Percentiles rank a stretch among this genome's conserved stretches.
These are phyloP conservation scores for Aphidoletes aphidimyza DNA, from an alignment of 2,888 invertebrate genomes.

Conservation along the genomic window DNA sequence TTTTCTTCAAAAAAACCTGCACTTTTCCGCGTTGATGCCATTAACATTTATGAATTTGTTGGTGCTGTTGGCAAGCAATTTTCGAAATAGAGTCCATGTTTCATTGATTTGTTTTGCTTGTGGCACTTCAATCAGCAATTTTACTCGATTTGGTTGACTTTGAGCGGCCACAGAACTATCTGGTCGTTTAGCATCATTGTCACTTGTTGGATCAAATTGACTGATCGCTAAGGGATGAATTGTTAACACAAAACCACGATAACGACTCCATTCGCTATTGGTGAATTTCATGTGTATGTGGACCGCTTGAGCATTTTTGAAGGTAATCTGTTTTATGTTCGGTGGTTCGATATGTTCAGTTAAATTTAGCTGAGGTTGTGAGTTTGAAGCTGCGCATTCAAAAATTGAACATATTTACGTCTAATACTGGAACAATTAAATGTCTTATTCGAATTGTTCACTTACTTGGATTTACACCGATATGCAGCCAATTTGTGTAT, in stretches of 20 bases:
- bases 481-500: neutral
- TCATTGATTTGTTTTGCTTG: neutral
- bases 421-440: too few species aligned
- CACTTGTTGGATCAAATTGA: too few species aligned
- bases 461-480: slow-evolving; percentile 3
- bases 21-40: neutral
- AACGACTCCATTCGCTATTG: neutral
- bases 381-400: too few species aligned
- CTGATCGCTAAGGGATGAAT: too few species aligned
- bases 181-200: too few species aligned
- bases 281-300: neutral
- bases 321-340: neutral
- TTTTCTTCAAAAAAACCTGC: slow-evolving; percentile 39
- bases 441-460: neutral
- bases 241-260: neutral
- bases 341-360: neutral
- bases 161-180: too few species aligned
- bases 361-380: too few species aligned
- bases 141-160: neutral
- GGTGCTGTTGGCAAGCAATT: neutral
- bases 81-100: slow-evolving; percentile 7
- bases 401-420: too few species aligned
- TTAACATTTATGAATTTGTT: neutral
- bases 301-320: neutral
- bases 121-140: neutral